A percentile compares a stretch with the other conserved stretches of the same genome.
Conservation (phyloP, 2,888 invertebrate genomes). For the Incurvaria masculella region DNA sequence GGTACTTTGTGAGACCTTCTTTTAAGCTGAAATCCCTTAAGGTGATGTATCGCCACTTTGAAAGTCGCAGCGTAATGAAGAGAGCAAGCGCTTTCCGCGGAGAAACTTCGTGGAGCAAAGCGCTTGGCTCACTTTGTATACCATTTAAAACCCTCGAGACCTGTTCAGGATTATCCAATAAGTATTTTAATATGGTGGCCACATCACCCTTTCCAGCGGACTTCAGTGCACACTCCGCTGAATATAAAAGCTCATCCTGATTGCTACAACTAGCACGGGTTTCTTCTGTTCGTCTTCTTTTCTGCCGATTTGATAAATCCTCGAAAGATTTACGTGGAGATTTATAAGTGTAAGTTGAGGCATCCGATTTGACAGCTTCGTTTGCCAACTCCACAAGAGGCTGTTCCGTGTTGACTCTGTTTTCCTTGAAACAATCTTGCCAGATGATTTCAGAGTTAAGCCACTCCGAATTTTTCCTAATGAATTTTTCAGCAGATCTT, state of each 20-base stretch:
- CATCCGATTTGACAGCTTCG: not conserved
- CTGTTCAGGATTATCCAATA: not conserved
- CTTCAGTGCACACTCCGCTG: not conserved
- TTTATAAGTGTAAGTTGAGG: not conserved
- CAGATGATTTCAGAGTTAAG: not conserved
- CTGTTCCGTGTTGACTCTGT: not conserved
- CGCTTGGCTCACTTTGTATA: not conserved
- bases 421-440: not conserved
- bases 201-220: not conserved
- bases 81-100: not conserved
- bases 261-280: not conserved
- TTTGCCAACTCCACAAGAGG: not conserved
- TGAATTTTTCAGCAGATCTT: constrained; percentile 1
- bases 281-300: constrained; percentile 3
- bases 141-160: not conserved
- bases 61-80: not conserved
- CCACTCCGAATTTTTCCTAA: not conserved
- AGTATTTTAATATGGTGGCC: not conserved
- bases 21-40: not conserved
- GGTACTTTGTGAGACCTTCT: not conserved
- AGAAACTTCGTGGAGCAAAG: not conserved
- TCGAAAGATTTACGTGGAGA: constrained; percentile 1
- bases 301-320: not conserved
- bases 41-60: not conserved
- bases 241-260: not conserved